phyloP scores from a whole-genome alignment of 2,888 invertebrate species.

The Drosophila dives region DNA sequence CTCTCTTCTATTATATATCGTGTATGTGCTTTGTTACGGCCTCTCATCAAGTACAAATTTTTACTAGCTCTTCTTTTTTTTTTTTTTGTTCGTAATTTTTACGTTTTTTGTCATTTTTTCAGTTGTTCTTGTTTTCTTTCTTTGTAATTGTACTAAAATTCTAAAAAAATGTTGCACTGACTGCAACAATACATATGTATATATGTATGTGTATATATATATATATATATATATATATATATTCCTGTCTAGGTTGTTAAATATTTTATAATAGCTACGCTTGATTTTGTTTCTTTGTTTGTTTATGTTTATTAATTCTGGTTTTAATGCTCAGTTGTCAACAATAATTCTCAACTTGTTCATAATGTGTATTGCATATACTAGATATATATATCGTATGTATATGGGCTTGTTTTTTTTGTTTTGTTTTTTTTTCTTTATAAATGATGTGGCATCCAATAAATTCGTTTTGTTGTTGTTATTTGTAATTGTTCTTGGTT shows the following conservation, averaged over 20 bases:
- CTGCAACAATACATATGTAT: constrained; percentile 64
- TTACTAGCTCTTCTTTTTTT: constrained; percentile 49
- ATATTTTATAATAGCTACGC: constrained; percentile 66
- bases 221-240: constrained; percentile 34
- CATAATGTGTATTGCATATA: constrained; percentile 47
- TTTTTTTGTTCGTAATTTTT: constrained; percentile 43
- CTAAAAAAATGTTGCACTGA: constrained; percentile 77
- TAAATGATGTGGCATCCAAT: constrained; percentile 85
- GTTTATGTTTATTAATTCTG: constrained; percentile 64
- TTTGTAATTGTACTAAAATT: constrained; percentile 75
- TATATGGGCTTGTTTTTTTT: constrained; percentile 58
- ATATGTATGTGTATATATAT: constrained; percentile 44
- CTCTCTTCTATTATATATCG: constrained; percentile 23
- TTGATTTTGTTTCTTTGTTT: constrained; percentile 26
- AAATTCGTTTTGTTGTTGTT: constrained; percentile 85
- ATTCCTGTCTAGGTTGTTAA: constrained; percentile 63
- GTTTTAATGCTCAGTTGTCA: constrained; percentile 73
- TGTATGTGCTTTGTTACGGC: constrained; percentile 41
- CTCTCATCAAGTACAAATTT: constrained; percentile 48
- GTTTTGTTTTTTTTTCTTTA: constrained; percentile 58
- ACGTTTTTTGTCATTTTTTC: constrained; percentile 20
- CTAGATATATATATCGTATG: constrained; percentile 43
- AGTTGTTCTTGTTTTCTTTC: constrained; percentile 40
- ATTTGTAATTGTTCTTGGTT: constrained; percentile 81
- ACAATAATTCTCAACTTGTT: constrained; percentile 74